Conservation (phyloP, 23 tunicate species). For the Phallusia fumigata region DNA sequence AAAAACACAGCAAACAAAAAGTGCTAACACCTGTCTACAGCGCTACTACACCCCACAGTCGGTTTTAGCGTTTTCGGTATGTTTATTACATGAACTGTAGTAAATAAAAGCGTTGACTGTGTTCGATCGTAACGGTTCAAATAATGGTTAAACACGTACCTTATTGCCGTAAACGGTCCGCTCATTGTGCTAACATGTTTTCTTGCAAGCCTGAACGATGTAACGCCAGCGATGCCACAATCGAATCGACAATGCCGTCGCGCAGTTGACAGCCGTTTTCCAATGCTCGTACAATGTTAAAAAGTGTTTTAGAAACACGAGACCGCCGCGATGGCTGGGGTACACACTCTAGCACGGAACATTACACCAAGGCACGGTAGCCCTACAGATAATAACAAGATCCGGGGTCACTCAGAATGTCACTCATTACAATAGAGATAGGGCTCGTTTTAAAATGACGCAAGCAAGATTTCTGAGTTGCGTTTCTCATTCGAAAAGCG, state of each 20-base stretch:
- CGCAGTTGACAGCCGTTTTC: background rate
- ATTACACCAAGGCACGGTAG: background rate
- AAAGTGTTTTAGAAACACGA: slow-evolving; percentile 34
- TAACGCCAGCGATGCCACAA: slow-evolving; percentile 30
- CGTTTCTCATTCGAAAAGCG: background rate
- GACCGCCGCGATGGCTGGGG: background rate
- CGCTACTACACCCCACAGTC: no score
- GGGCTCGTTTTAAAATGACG: background rate
- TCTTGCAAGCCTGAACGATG: background rate
- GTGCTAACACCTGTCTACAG: no score
- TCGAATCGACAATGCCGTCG: slow-evolving; percentile 25
- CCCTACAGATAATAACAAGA: background rate
- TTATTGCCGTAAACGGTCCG: slow-evolving; percentile 36
- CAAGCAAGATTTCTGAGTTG: background rate
- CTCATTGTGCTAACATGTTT: slow-evolving; percentile 38
- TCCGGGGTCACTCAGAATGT: background rate
- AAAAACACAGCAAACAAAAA: no score
- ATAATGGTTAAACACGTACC: slow-evolving; percentile 18
- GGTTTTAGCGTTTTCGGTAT: no score
- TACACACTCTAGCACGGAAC: slow-evolving; percentile 6
- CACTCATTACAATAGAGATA: background rate
- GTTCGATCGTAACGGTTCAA: background rate
- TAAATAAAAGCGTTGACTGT: no score
- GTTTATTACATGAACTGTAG: no score
- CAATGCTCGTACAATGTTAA: background rate